phyloP scores from a whole-genome alignment of 2,113 vertebrate species.

The Nerophis lumbriciformis region DNA sequence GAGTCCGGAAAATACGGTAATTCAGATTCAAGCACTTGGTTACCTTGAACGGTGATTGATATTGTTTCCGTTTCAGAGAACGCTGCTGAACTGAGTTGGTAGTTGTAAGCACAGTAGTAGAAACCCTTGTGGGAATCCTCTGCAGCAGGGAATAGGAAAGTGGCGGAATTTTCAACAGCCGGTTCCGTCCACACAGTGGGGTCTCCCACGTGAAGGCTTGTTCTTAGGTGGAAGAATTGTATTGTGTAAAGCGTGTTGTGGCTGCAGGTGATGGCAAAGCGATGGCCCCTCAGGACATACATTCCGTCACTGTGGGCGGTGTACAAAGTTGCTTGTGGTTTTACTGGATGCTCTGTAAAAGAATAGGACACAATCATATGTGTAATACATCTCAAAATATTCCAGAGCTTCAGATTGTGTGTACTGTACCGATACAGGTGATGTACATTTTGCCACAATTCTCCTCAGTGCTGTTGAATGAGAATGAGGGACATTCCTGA shows the following conservation, averaged over 20 bases:
- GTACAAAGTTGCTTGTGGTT: not conserved
- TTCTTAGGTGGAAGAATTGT: not conserved
- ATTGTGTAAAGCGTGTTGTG: not conserved
- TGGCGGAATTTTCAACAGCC: not conserved
- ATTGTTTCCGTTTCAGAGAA: not conserved
- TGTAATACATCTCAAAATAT: too few relatives aligned
- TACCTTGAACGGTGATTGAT: not conserved
- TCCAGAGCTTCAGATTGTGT: too few relatives aligned
- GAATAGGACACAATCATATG: not conserved
- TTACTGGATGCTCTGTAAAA: not conserved
- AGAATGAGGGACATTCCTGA: conserved; percentile 1
- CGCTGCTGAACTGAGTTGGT: not conserved
- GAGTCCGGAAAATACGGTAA: too few relatives aligned
- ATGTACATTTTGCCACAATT: fast-evolving
- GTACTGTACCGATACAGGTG: not conserved
- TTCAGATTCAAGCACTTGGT: not conserved
- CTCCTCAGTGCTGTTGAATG: not conserved
- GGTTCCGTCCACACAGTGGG: not conserved
- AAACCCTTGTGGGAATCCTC: not conserved
- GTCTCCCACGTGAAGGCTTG: fast-evolving
- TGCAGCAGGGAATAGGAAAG: conserved; percentile 14
- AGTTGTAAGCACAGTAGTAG: conserved; percentile 7
- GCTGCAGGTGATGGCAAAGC: not conserved
- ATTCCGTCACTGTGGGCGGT: fast-evolving
- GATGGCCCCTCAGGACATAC: not conserved